Base-by-base conservation (phyloP, 2,113 vertebrate species). In the Halichoeres trimaculatus region DNA sequence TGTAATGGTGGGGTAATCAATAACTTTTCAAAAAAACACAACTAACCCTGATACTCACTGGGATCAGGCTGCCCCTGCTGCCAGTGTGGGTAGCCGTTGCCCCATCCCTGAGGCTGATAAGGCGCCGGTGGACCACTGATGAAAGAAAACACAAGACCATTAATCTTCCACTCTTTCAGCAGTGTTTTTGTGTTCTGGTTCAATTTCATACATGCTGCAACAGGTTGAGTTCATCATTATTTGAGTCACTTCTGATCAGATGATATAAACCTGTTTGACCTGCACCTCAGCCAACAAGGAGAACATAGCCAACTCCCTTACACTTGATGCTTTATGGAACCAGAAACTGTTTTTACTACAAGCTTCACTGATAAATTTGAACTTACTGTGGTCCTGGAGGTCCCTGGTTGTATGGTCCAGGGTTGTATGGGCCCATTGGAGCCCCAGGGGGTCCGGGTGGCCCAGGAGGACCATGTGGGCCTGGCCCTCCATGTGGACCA, bases 331-430 rank as follows among this genome's bases (percentile, higher is more conserved):
- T 30, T 3, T 30, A n/a, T n/a, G n/a, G n/a, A n/a, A n/a, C n/a
- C n/a, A 30, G 30, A 30, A 30, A 30, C 30, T 40, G 38, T 13
- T 40, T 40, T 13, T 2, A 12, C 38, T 40, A 12, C 10, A 13
- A 3, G 38, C 38, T 40, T 12, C 9, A 40, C 10, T 3, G 38
- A 12, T 10, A 11, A 12, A 40, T 10, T 40, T 41, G 9, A 54
- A 93, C 97, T 96, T 93, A 99, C 97, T 99, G 98, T 74, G 96
- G 97, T 74, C 98, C 98, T 62, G 97, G 97, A 58, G 98, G 98
- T 30, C 97, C 98, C 76, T 97, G 97, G 81, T 96, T 98, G 38
- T 99, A 99, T 53, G 97, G 97, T 78, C 97, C 97, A 58, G 97
- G 96, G 72, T 99, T 99, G 88, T 98, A 99, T 0, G 98, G 97